Evolutionary conservation across 2,797 vertebrate genomes (phyloP).

Genomic region (Amphiprion clarkii): DNA sequence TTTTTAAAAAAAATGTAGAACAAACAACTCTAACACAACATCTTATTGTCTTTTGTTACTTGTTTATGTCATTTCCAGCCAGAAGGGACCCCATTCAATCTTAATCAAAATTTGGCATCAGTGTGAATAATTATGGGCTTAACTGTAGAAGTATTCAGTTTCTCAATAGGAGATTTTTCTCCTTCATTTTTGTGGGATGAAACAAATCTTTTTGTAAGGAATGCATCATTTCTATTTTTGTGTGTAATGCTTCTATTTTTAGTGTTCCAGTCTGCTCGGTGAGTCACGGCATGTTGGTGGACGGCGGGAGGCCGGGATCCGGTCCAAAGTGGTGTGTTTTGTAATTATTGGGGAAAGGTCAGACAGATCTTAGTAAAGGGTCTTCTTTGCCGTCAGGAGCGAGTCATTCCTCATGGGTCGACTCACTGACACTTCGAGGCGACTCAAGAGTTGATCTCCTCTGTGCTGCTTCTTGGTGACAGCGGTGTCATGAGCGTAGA

Average conservation of each 20-base stretch:
- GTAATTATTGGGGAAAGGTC: conserved; percentile 36
- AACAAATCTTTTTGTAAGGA: conserved; percentile 45
- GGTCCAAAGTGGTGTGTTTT: conserved; percentile 22
- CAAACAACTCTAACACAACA: no score
- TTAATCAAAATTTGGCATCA: no score
- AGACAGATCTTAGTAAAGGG: conserved; percentile 20
- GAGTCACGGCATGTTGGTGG: conserved; percentile 64
- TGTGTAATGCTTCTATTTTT: conserved; percentile 75
- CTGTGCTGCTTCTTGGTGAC: conserved; percentile 25
- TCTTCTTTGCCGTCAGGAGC: conserved; percentile 9
- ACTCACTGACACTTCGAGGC: conserved; percentile 39
- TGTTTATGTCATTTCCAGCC: no score
- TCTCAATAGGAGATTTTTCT: conserved; percentile 34
- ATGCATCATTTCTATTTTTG: conserved; percentile 73
- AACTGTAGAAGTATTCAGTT: conserved; percentile 38
- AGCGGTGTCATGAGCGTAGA: conserved; percentile 41
- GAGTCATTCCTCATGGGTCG: conserved; percentile 39
- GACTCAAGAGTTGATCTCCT: conserved; percentile 39
- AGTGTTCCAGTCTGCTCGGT: conserved; percentile 54
- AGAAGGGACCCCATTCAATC: no score
- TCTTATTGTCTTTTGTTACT: no score
- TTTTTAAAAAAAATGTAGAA: no score
- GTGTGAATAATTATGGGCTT: no score
- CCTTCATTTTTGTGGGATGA: conserved; percentile 62
- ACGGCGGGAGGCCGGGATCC: conserved; percentile 18